phyloP scores from a whole-genome alignment of 2,797 vertebrate genomes.

The Diglossa cyanea region DNA sequence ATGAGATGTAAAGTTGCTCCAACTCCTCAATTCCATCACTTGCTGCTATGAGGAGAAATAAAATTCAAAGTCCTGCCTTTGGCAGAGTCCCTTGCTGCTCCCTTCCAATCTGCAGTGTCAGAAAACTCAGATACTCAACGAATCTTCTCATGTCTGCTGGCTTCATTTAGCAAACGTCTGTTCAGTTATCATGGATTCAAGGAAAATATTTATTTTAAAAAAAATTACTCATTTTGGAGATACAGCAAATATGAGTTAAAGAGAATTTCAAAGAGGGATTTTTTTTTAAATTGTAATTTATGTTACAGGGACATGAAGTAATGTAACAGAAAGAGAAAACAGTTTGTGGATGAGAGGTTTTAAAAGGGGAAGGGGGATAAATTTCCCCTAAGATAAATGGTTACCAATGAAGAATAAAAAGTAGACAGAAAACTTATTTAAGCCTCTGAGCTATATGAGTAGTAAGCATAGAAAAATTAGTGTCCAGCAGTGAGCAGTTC shows the following conservation, averaged over 20 bases:
- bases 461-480: background rate
- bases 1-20: background rate
- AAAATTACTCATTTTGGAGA: conserved; percentile 19
- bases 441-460: background rate
- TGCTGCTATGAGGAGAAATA: background rate
- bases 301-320: background rate
- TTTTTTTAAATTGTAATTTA: background rate
- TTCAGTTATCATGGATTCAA: conserved; percentile 53
- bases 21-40: background rate
- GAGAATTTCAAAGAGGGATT: background rate
- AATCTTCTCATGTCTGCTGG: conserved; percentile 63
- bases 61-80: conserved; percentile 43
- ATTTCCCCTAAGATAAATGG: background rate
- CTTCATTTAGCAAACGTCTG: conserved; percentile 61
- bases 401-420: background rate
- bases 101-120: conserved; percentile 67
- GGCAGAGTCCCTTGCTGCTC: conserved; percentile 41
- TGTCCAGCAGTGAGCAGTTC: conserved; percentile 6
- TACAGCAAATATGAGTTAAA: background rate
- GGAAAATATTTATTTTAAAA: conserved; percentile 51
- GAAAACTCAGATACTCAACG: conserved; percentile 59
- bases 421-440: background rate
- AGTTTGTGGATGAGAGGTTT: conserved; percentile 11
- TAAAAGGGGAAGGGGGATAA: background rate
- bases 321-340: background rate